Evolutionary conservation across 2,888 invertebrate genomes (phyloP).

Genomic region (Siphonodentalium dalli): DNA sequence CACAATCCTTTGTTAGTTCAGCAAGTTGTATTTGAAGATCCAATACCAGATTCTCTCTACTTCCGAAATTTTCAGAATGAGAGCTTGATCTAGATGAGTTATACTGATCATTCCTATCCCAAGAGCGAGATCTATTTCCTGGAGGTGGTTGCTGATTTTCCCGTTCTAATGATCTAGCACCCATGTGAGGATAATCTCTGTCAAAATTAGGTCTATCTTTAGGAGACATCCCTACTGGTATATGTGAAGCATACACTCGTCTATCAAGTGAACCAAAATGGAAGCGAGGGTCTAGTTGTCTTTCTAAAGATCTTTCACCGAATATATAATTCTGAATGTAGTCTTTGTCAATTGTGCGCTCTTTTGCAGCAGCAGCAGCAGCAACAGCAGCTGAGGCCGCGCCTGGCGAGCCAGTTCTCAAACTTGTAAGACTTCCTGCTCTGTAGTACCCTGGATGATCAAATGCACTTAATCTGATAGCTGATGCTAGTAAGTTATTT

Average conservation of each 20-base stretch:
- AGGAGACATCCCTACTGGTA: constrained; percentile 20
- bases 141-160: constrained; percentile 47
- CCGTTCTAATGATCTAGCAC: constrained; percentile 59
- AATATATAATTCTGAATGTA: no score
- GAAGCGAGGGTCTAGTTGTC: constrained; percentile 44
- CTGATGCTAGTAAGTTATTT: no score
- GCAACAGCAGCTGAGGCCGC: no score
- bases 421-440: no score
- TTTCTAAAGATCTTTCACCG: constrained; percentile 63
- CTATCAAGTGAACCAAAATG: constrained; percentile 38
- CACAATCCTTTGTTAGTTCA: constrained; percentile 91
- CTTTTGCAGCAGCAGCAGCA: no score
- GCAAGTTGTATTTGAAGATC: constrained; percentile 78
- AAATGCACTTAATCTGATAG: no score
- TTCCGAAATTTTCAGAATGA: constrained; percentile 35
- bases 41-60: constrained; percentile 56
- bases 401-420: no score
- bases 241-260: constrained; percentile 12
- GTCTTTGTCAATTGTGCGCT: no score
- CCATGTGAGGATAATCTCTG: constrained; percentile 66
- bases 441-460: no score
- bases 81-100: no score
- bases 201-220: constrained; percentile 67
- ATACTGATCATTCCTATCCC: no score
- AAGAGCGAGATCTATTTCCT: constrained; percentile 30